phyloP scores from a whole-genome alignment of 2,797 vertebrate species.

The Brachyrhaphis roseni region DNA sequence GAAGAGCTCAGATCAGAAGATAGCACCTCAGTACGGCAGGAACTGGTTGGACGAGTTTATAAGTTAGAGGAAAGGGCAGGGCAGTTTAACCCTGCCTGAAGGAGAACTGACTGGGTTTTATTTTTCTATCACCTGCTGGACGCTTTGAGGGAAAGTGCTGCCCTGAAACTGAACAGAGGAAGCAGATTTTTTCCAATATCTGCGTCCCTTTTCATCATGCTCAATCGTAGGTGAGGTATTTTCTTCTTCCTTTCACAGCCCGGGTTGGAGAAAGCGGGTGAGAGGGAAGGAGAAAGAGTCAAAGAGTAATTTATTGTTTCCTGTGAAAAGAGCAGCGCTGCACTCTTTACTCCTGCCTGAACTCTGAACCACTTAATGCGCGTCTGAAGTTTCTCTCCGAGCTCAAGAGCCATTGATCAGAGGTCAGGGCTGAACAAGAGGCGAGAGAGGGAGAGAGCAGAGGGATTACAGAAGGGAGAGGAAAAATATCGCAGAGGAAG shows the following conservation, averaged over 20 bases:
- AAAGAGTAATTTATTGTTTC: slow-evolving; percentile 86
- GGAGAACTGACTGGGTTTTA: slow-evolving; percentile 54
- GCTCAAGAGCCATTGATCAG: slow-evolving; percentile 63
- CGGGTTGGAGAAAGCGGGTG: slow-evolving; percentile 38
- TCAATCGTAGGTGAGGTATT: slow-evolving; percentile 56
- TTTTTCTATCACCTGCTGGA: slow-evolving; percentile 56
- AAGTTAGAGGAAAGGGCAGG: slow-evolving; percentile 77
- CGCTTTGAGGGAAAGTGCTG: slow-evolving; percentile 55
- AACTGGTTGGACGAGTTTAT: slow-evolving; percentile 84
- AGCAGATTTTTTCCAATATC: slow-evolving; percentile 34
- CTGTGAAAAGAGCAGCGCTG: slow-evolving; percentile 78
- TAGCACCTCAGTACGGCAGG: slow-evolving; percentile 65
- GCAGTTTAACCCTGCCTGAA: slow-evolving; percentile 74
- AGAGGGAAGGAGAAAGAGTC: slow-evolving; percentile 61
- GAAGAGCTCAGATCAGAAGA: slow-evolving; percentile 72
- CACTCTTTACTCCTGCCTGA: slow-evolving; percentile 73
- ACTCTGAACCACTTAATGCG: slow-evolving; percentile 74
- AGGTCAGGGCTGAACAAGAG: slow-evolving; percentile 62
- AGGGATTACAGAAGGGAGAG: slow-evolving; percentile 59
- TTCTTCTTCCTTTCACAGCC: slow-evolving; percentile 30
- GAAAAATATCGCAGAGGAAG: slow-evolving; percentile 44
- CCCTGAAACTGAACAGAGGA: slow-evolving; percentile 31
- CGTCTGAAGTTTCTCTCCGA: slow-evolving; percentile 69
- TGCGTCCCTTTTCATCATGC: slow-evolving; percentile 42
- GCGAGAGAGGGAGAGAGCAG: slow-evolving; percentile 51